phyloP scores from a whole-genome alignment of 2,797 vertebrate genomes.

The Pipistrellus pygmaeus region DNA sequence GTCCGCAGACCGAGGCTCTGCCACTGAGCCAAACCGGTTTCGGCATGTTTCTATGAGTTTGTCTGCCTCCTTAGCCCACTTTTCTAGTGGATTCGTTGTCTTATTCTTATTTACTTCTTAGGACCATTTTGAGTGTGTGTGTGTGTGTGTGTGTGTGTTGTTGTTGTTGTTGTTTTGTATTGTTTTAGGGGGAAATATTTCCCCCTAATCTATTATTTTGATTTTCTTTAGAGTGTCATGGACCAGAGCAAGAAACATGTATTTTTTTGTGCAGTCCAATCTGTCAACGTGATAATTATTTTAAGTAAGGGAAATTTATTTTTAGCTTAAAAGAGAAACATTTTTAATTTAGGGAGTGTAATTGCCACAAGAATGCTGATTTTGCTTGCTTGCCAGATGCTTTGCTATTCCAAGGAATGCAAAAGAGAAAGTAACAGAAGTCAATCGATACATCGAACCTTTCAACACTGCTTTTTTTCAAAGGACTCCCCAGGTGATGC shows the following conservation, averaged over 20 bases:
- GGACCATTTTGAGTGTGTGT: neutral
- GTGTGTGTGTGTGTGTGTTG: too few relatives aligned
- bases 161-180: neutral
- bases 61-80: neutral
- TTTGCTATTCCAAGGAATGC: constrained; percentile 53
- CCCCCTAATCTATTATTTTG: constrained; percentile 17
- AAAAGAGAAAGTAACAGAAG: constrained; percentile 46
- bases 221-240: constrained; percentile 33
- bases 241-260: constrained; percentile 39
- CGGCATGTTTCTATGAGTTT: neutral
- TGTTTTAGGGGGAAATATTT: constrained; percentile 25
- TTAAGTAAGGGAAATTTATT: constrained; percentile 68
- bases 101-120: neutral
- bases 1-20: too few relatives aligned
- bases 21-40: too few relatives aligned
- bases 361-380: neutral
- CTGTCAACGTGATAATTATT: constrained; percentile 69
- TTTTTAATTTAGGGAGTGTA: constrained; percentile 54
- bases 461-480: neutral
- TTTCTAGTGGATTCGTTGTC: neutral
- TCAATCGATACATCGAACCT: neutral
- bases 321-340: constrained; percentile 54
- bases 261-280: constrained; percentile 58
- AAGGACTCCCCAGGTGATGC: neutral
- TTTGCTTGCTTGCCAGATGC: constrained; percentile 63